Percentiles rank a stretch among this genome's conserved stretches.
phyloP scores from a whole-genome alignment of 2,797 vertebrate genomes.

The Sebastiscus albofasciatus region DNA sequence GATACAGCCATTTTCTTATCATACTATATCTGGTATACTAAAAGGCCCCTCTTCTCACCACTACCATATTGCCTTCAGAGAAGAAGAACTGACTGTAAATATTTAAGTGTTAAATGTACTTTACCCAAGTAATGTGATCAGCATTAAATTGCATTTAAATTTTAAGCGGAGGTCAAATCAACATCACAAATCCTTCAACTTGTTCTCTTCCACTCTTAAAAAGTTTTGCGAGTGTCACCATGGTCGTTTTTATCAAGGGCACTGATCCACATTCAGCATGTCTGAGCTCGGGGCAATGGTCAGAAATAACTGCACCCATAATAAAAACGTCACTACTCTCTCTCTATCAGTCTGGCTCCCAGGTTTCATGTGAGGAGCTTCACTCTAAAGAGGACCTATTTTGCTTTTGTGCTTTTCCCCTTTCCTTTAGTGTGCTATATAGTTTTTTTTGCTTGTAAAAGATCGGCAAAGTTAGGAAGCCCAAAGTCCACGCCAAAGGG shows the following conservation, averaged over 20 bases:
- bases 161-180: neutral
- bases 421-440: no score
- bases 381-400: neutral
- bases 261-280: slow-evolving; percentile 7
- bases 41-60: neutral
- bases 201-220: neutral
- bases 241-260: slow-evolving; percentile 4
- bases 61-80: neutral
- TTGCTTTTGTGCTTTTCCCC: no score
- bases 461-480: accelerated
- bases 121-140: neutral
- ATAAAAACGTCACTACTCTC: neutral
- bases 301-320: neutral
- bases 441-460: no score
- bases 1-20: accelerated
- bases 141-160: neutral
- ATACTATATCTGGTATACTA: no score
- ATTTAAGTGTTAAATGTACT: neutral
- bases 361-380: neutral
- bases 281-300: neutral
- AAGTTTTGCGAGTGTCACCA: neutral
- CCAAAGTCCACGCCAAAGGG: no score
- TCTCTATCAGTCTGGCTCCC: neutral
- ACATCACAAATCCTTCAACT: neutral
- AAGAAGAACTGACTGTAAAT: neutral